Evolutionary conservation across 1,140 invertebrate species (phyloP), one percentile per base, ranked within the genome.

Genomic region (Gonatopus flavifemur): DNA sequence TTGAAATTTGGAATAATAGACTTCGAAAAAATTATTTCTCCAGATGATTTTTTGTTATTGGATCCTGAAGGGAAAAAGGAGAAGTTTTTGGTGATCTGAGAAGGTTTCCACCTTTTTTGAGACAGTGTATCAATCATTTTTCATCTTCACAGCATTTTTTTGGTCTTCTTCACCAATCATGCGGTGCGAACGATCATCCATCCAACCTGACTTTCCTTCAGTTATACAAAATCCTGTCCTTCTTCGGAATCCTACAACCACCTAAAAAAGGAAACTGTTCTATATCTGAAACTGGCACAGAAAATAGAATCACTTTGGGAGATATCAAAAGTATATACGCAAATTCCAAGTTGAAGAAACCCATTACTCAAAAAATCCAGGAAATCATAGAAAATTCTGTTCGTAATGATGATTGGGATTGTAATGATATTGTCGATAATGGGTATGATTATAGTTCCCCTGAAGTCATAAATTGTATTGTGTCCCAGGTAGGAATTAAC

Each of bases 181-280:
- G 41, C 21, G 41, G 41, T 9, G 10, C 41, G 3, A 43, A 43
- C 15, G 30, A 31, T 9, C 41, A 43, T 32, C 41, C 25, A 4
- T 43, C 21, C 25, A 43, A 15, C 22, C 41, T 13, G 10, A 43
- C 41, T 3, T 43, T 43, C 15, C 30, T 43, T 16, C 41, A 43
- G 32, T n/a, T n/a, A n/a, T n/a, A 45, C 43, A 45, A 45, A 32
- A 5, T 44, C 3, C 18, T 31, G 3, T 31, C 25, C 13, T 18
- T 20, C 7, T 44, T 32, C 22, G 35, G 32, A 20, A 45, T 45
- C 6, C 20, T 45, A 20, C 33, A 45, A 45, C 43, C 43, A 18
- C 30, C 43, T 3, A 45, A 35, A 13, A 33, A 33, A 35, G 30
- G 13, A 33, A 45, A 45, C 24, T 45, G 38, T 25, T 38, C 36